These are phyloP conservation scores for Serinus canaria DNA, from an alignment of 2,113 vertebrate species.

Conservation along the genomic window DNA sequence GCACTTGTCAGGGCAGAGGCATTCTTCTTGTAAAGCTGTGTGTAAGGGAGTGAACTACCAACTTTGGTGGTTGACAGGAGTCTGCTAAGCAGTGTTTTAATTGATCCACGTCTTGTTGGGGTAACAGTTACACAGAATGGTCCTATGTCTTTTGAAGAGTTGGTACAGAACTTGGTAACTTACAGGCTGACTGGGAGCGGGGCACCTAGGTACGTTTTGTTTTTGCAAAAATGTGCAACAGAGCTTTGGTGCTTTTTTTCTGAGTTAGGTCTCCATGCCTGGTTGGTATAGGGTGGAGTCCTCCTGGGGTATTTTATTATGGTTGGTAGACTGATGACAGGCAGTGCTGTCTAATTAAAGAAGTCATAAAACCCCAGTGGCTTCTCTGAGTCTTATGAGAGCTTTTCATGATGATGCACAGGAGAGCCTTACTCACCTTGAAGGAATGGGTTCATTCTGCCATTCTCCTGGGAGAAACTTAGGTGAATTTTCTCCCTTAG, in stretches of 20 bases:
- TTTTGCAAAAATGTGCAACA: rapidly evolving
- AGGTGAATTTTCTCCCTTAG: not conserved
- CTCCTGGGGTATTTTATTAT: not conserved
- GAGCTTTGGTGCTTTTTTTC: not conserved
- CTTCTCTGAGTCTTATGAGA: not conserved
- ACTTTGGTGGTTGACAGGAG: not conserved
- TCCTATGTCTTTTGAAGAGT: not conserved
- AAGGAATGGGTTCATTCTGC: not conserved
- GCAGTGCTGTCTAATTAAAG: constrained; percentile 25
- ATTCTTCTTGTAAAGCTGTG: not conserved
- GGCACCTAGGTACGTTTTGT: rapidly evolving
- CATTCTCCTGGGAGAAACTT: not conserved
- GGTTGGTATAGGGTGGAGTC: not conserved
- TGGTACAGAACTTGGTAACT: not conserved
- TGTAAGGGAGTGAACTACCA: not conserved
- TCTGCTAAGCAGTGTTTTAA: not conserved
- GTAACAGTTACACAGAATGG: not conserved
- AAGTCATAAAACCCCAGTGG: not conserved
- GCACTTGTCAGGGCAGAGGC: not conserved
- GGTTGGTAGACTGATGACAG: not conserved
- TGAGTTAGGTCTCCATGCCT: not conserved
- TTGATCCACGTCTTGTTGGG: not conserved
- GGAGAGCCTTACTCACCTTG: not conserved
- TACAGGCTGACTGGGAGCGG: not conserved
- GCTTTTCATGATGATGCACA: not conserved